Base-by-base conservation (phyloP, 2,797 vertebrate species). In the Leptodactylus fallax region DNA sequence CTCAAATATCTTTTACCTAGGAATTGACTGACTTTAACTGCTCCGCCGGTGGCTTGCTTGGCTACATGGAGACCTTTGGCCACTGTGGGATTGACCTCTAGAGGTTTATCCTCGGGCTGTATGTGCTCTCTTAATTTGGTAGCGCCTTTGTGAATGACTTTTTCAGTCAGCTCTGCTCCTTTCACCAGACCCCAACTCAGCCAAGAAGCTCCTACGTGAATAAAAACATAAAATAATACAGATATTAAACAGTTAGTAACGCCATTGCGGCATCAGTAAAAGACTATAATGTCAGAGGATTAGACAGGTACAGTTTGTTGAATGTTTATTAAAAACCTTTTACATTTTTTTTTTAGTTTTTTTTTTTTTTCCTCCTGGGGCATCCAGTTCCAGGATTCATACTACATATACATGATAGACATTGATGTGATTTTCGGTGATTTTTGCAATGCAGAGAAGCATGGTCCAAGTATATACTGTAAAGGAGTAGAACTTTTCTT, bases 21-120 rank as follows among this genome's bases (percentile, higher is more conserved):
- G 91, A 98, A 97, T 67, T 99, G 98, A 94, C 98, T 99, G 96
- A 99, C 98, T 96, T 97, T 98, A 9, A 98, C 98, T 0, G 98
- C 98, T 84, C 98, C 97, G 80, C 98, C 98, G 0, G 98, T 99
- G 9, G 98, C 98, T 90, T 98, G 97, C 93, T 98, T 99, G 88
- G 98, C 98, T 71, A 98, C 97, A 0, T 98, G 95, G 82, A 99
- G 97, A 69, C 98, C 96, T 91, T 93, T 98, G 90, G 96, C 94
- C 88, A 99, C 96, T 0, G 96, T 92, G 85, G 98, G 98, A 91
- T 94, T 99, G 93, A 99, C 96, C 77, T 97, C 94, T 58, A 97
- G 55, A 17, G 98, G 98, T 83, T 94, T 97, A 93, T 99, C 98
- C 88, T 99, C 98, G 0, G 98, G 98, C 5, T 98, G 97, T 91